Percentiles rank a stretch among this genome's conserved stretches.
Conservation (phyloP, 2,113 vertebrate genomes). For the Scomber japonicus region DNA sequence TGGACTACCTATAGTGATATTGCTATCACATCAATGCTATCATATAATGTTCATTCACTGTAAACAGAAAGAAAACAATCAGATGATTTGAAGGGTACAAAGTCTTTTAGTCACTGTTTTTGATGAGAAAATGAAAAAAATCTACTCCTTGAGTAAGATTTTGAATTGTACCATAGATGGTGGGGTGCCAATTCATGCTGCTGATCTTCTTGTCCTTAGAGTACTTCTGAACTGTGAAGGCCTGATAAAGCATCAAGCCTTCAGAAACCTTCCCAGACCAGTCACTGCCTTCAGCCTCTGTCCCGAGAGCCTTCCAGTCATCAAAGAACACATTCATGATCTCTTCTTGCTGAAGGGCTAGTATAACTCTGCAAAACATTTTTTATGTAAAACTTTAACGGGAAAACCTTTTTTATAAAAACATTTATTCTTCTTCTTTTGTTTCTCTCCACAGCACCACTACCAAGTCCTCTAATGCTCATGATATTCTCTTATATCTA, state of each 20-base stretch:
- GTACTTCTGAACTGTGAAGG: slow-evolving; percentile 86
- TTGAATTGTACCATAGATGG: slow-evolving; percentile 86
- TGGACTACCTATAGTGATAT: neutral
- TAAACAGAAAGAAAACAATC: neutral
- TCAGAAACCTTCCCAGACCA: slow-evolving; percentile 81
- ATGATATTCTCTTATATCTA: neutral
- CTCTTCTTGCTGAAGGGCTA: slow-evolving; percentile 91
- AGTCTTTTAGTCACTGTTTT: neutral
- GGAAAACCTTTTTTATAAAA: neutral
- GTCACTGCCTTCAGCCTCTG: slow-evolving; percentile 67
- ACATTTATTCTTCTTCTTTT: neutral
- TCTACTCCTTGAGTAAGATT: neutral
- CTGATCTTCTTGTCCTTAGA: slow-evolving; percentile 88
- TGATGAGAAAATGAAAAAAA: neutral
- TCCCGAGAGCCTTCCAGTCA: slow-evolving; percentile 86
- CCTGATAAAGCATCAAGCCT: slow-evolving; percentile 87
- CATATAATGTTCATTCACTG: neutral
- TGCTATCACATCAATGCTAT: neutral
- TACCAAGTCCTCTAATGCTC: neutral
- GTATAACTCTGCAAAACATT: slow-evolving; percentile 84
- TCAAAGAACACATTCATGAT: slow-evolving; percentile 90
- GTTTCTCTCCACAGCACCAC: neutral
- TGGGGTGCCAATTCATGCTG: slow-evolving; percentile 92
- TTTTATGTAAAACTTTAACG: neutral
- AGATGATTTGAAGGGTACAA: neutral